A percentile compares a stretch with the other conserved stretches of the same genome.
phyloP scores from a whole-genome alignment of 2,797 vertebrate species.

The Sebastes nivosus region DNA sequence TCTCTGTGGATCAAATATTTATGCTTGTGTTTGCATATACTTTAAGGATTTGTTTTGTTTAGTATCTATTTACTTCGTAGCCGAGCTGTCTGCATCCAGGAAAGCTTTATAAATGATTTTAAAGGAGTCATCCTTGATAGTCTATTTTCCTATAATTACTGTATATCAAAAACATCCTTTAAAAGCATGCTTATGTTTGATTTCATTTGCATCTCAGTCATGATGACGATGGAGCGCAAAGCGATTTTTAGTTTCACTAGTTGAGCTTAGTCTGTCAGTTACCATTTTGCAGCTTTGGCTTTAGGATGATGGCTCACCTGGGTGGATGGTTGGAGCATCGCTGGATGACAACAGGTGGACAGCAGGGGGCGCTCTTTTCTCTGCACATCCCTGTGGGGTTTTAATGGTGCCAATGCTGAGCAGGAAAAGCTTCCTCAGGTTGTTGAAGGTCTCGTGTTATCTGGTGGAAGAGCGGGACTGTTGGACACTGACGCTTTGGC shows the following conservation, averaged over 20 bases:
- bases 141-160: constrained; percentile 86
- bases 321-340: constrained; percentile 27
- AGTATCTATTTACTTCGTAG: constrained; percentile 86
- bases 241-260: constrained; percentile 75
- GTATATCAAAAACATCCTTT: constrained; percentile 85
- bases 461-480: constrained; percentile 42
- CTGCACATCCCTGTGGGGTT: constrained; percentile 50
- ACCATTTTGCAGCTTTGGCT: constrained; percentile 54
- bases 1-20: constrained; percentile 89
- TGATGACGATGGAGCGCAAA: constrained; percentile 72
- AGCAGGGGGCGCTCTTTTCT: constrained; percentile 60
- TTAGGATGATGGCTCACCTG: constrained; percentile 30
- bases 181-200: constrained; percentile 85
- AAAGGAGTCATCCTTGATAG: constrained; percentile 83
- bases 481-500: constrained; percentile 59
- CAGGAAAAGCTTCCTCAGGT: constrained; percentile 43
- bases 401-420: constrained; percentile 44
- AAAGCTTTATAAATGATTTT: constrained; percentile 85
- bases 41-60: constrained; percentile 85
- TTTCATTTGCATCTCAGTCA: constrained; percentile 81
- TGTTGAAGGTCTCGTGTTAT: constrained; percentile 37
- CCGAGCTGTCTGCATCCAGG: constrained; percentile 84
- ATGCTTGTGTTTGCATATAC: constrained; percentile 89
- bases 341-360: constrained; percentile 55
- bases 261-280: constrained; percentile 68